Percentiles rank a stretch among this genome's conserved stretches.
These are phyloP conservation scores for Pseudochaenichthys georgianus DNA, from an alignment of 2,797 vertebrate species.

Conservation along the genomic window DNA sequence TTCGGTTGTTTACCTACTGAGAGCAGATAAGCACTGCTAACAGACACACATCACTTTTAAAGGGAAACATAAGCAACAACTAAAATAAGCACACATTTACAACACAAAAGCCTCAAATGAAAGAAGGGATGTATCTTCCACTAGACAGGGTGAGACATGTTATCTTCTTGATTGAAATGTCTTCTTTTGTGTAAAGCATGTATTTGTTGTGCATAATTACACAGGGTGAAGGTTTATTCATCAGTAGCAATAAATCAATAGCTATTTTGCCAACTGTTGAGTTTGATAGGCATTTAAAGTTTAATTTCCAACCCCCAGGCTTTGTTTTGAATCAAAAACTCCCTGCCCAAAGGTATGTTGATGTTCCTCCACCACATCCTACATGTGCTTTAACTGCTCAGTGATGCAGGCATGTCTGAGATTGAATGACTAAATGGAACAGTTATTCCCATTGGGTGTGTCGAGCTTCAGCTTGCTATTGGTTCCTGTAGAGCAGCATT, in stretches of 20 bases:
- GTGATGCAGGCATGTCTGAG: constrained; percentile 27
- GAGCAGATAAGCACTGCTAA: background rate
- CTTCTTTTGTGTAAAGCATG: background rate
- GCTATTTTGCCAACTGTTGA: constrained; percentile 1
- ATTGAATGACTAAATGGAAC: constrained; percentile 40
- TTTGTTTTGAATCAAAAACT: constrained; percentile 37
- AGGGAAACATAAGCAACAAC: background rate
- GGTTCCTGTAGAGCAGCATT: background rate
- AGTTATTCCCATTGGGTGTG: constrained; percentile 3
- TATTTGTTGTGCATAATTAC: constrained; percentile 2
- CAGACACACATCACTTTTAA: background rate
- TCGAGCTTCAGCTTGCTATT: background rate
- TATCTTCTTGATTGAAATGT: background rate
- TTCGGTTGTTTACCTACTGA: constrained; percentile 7
- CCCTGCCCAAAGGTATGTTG: constrained; percentile 17
- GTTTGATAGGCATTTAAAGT: background rate
- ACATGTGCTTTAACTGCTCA: constrained; percentile 22
- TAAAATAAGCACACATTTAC: background rate
- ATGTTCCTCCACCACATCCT: constrained; percentile 40
- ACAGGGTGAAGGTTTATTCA: background rate
- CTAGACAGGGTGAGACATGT: background rate
- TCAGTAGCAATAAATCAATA: constrained; percentile 17
- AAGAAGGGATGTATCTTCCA: background rate
- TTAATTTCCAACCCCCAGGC: background rate
- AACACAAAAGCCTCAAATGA: background rate